A percentile compares a stretch with the other conserved stretches of the same genome.
Evolutionary conservation across 1,140 invertebrate species (phyloP).

Genomic region (Musca domestica): DNA sequence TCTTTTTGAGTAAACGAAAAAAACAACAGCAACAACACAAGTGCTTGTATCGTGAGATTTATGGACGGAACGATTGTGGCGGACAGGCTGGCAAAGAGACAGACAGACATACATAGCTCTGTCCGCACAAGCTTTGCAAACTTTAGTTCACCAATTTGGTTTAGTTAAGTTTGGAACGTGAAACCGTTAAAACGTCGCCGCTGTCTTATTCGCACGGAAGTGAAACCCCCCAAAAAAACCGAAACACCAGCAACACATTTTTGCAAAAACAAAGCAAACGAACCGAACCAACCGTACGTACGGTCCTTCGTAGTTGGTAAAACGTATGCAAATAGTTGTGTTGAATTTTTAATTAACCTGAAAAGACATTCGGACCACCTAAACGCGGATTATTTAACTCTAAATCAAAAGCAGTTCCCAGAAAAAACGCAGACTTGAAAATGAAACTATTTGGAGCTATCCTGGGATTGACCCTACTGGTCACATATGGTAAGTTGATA

Average conservation of each 20-base stretch:
- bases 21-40: neutral
- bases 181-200: conserved; percentile 48
- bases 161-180: conserved; percentile 52
- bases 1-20: neutral
- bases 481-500: conserved; percentile 13
- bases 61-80: neutral
- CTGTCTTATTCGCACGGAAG: conserved; percentile 27
- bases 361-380: neutral
- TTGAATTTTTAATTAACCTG: neutral
- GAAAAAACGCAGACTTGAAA: neutral
- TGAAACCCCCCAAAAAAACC: neutral
- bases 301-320: neutral
- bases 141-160: conserved; percentile 31
- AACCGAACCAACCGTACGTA: no score
- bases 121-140: conserved; percentile 43
- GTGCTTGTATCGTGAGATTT: no score
- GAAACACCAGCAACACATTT: no score
- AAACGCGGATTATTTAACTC: neutral
- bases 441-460: conserved; percentile 7
- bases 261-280: no score
- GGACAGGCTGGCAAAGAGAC: neutral
- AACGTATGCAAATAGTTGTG: conserved; percentile 9
- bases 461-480: conserved; percentile 4
- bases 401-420: neutral
- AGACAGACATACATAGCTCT: neutral